Conservation (phyloP, 1,140 invertebrate genomes). For the Ruditapes philippinarum region DNA sequence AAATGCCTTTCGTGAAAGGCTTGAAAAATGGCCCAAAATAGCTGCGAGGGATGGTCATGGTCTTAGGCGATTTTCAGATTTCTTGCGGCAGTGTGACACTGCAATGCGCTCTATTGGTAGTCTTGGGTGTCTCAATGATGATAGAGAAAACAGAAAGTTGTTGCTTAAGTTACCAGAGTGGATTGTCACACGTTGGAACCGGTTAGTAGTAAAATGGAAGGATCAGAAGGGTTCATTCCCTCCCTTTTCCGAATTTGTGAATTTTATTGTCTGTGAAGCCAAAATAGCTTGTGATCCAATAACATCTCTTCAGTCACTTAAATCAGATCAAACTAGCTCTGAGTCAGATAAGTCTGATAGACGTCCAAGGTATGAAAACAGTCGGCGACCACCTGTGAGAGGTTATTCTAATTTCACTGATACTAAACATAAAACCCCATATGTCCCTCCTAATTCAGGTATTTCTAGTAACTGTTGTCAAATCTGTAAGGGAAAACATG, state of each 20-base stretch:
- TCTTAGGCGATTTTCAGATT: conserved; percentile 65
- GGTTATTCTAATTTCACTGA: no score
- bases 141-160: conserved; percentile 69
- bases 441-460: not conserved
- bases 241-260: conserved; percentile 63
- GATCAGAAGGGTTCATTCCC: conserved; percentile 5
- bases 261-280: conserved; percentile 66
- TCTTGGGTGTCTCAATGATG: conserved; percentile 67
- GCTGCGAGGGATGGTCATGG: conserved; percentile 14
- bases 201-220: conserved; percentile 42
- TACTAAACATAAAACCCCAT: not conserved
- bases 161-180: conserved; percentile 70
- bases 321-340: no score
- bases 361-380: no score
- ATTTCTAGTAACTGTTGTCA: not conserved
- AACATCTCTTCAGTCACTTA: conserved; percentile 60
- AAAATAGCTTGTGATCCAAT: conserved; percentile 70
- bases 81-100: conserved; percentile 65
- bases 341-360: no score
- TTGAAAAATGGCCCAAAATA: conserved; percentile 70
- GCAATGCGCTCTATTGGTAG: conserved; percentile 56
- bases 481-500: not conserved
- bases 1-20: conserved; percentile 58
- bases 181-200: conserved; percentile 64
- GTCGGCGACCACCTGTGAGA: no score